phyloP scores from a whole-genome alignment of 2,113 vertebrate genomes.

The Myxocyprinus asiaticus region DNA sequence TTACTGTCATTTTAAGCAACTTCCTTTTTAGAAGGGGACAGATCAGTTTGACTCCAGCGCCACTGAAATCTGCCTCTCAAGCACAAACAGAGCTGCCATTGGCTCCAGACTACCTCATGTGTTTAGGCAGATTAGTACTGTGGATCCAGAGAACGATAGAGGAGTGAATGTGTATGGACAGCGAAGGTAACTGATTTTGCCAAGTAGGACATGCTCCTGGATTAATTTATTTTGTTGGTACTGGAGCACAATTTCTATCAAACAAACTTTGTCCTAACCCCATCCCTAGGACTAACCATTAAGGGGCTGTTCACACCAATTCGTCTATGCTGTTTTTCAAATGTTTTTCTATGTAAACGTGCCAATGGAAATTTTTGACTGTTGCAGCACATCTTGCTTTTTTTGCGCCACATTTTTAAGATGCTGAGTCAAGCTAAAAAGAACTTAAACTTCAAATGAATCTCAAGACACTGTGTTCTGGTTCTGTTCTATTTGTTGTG shows the following conservation, averaged over 20 bases:
- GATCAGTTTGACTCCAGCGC: constrained; percentile 53
- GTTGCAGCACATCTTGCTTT: too few species aligned
- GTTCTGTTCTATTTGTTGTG: too few species aligned
- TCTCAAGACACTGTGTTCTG: too few species aligned
- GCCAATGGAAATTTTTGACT: too few species aligned
- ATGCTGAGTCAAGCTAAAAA: too few species aligned
- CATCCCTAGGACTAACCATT: background rate
- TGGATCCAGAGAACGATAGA: constrained; percentile 18
- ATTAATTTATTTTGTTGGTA: background rate
- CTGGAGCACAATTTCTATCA: background rate
- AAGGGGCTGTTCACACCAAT: too few species aligned
- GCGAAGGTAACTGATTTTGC: background rate
- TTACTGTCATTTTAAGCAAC: constrained; percentile 48
- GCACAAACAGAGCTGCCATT: constrained; percentile 7
- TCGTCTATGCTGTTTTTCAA: too few species aligned
- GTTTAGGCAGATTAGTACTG: constrained; percentile 11
- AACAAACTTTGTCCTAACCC: background rate
- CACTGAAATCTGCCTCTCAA: constrained; percentile 51
- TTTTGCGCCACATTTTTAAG: too few species aligned
- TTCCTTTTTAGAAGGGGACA: constrained; percentile 46
- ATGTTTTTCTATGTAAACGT: too few species aligned
- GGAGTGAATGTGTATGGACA: background rate
- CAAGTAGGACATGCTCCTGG: background rate
- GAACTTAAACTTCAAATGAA: too few species aligned
- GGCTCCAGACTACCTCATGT: constrained; percentile 8